A percentile compares a stretch with the other conserved stretches of the same genome.
These are phyloP conservation scores for Amiota mariae DNA, from an alignment of 2,888 invertebrate genomes.

Conservation along the genomic window DNA sequence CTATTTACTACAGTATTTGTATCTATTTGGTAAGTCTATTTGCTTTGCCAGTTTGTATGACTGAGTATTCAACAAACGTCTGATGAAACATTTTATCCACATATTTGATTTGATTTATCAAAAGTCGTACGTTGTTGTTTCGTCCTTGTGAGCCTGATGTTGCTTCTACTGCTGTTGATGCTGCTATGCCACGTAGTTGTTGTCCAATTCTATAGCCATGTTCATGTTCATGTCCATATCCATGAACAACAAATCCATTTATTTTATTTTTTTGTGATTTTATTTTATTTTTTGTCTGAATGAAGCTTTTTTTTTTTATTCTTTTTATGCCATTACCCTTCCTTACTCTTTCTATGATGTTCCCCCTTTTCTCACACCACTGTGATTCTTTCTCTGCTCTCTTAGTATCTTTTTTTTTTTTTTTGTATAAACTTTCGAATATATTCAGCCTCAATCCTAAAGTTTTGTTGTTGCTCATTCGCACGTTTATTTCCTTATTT, in stretches of 20 bases:
- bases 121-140: not conserved
- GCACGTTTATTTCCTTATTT: slow-evolving; percentile 7
- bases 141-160: not conserved
- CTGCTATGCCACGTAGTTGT: not conserved
- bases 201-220: too few relatives aligned
- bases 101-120: slow-evolving; percentile 21
- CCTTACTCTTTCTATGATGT: too few relatives aligned
- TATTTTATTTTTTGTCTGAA: too few relatives aligned
- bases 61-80: not conserved
- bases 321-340: not conserved
- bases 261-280: too few relatives aligned
- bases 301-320: not conserved
- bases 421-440: too few relatives aligned
- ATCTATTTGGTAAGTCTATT: not conserved
- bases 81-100: slow-evolving; percentile 7
- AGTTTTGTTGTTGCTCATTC: not conserved
- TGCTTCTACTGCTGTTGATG: not conserved
- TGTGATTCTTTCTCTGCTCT: not conserved
- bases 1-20: not conserved
- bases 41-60: not conserved
- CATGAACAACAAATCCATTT: too few relatives aligned
- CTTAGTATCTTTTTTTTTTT: not conserved
- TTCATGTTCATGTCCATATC: too few relatives aligned
- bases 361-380: not conserved
- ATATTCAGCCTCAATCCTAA: too few relatives aligned